Evolutionary conservation across 2,797 vertebrate species (phyloP).

Genomic region (Rhinella marina): DNA sequence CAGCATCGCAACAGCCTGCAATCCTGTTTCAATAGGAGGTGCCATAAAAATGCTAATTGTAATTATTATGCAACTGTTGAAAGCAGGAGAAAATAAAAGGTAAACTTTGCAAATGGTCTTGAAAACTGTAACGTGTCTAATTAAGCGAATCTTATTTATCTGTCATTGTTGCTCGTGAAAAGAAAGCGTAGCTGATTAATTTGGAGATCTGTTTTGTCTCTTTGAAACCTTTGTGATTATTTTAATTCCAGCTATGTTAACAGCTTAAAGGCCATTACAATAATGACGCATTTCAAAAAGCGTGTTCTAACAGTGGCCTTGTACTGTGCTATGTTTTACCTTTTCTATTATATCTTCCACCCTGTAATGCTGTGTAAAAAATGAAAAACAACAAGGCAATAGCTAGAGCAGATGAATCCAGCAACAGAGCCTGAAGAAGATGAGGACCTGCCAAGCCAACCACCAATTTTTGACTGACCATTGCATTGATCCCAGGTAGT

Average conservation of each 20-base stretch:
- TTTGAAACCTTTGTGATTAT: conserved; percentile 36
- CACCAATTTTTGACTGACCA: neutral
- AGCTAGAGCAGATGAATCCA: neutral
- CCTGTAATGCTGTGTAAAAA: neutral
- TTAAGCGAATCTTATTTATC: conserved; percentile 61
- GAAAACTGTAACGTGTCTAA: conserved; percentile 50
- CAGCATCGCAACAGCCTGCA: conserved; percentile 32
- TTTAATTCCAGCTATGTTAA: conserved; percentile 4
- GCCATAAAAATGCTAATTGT: conserved; percentile 60
- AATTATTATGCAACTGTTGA: conserved; percentile 55
- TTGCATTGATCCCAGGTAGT: neutral
- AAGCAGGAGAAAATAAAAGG: conserved; percentile 54
- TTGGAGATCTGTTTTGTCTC: conserved; percentile 43
- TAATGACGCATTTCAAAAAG: neutral
- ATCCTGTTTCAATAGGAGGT: conserved; percentile 49
- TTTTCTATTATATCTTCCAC: neutral
- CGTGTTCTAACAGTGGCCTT: neutral
- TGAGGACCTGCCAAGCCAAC: neutral
- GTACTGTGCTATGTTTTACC: neutral
- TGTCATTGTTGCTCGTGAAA: conserved; percentile 49
- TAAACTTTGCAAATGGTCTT: conserved; percentile 51
- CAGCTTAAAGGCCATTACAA: conserved; percentile 30
- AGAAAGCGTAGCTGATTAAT: conserved; percentile 41
- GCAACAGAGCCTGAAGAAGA: neutral
- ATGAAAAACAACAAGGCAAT: neutral